Base-by-base conservation (phyloP, 2,888 invertebrate species). In the Metalampra italica region DNA sequence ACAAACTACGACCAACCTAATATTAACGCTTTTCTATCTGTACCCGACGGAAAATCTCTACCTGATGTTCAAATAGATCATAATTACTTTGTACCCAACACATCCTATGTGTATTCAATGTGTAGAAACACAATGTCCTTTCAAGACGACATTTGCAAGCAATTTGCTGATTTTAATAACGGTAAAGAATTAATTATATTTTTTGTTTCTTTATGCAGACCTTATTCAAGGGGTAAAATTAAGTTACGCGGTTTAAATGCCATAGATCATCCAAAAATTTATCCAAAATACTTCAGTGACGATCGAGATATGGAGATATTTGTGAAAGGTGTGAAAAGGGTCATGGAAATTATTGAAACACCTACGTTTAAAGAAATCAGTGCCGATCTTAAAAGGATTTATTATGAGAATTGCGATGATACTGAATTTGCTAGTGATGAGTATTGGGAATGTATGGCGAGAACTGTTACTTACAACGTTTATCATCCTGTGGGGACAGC, bases 61-160 rank as follows among this genome's bases (percentile, higher is more conserved):
- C 87, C 88, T 4, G 87, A 87, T 55, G 75, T 87, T 1, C 87
- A 88, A 67, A 76, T 87, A 51, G 87, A 87, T 53, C 87, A 87
- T 42, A 87, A 87, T 51, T 88, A 86, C 53, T 88, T 85, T 45
- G 65, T 79, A 9, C 75, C 78, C 37, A 82, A 86, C 38, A 82
- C 85, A 8, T 71, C 84, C 0, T 76, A 83, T 48, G 54, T 87
- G 0, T 66, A 66, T 47, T 67, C 75, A 4, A 75, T 73, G 64
- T 88, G 88, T 54, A 69, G 53, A 47, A 64, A 78, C 29, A 62
- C 72, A 7, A 64, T 86, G 65, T 76, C 74, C 1, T 82, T 75
- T 15, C 69, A 74, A 43, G 71, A 78, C 15, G 66, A 72, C 1
- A 83, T 87, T 47, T 88, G 88, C 52, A 63, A 80, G 15, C 87